Conservation (phyloP, 2,113 vertebrate species). For the Centropus bengalensis region DNA sequence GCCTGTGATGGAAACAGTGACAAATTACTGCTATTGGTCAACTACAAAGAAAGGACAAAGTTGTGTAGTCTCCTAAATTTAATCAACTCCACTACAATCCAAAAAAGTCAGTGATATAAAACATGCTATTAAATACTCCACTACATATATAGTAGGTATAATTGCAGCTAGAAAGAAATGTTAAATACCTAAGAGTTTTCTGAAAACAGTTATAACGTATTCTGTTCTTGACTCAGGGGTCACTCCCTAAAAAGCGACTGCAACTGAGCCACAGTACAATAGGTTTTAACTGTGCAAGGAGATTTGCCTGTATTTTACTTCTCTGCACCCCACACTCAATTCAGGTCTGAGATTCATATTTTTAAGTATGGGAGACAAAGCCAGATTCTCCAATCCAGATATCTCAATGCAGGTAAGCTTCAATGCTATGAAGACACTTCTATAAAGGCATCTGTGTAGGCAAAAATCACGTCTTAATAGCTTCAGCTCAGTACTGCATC, state of each 20-base stretch:
- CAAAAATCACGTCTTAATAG: neutral
- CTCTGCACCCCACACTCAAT: neutral
- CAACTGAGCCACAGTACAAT: neutral
- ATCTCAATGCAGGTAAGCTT: neutral
- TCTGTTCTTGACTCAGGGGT: neutral
- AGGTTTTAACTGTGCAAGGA: neutral
- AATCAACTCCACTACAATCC: neutral
- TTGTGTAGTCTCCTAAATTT: neutral
- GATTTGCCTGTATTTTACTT: neutral
- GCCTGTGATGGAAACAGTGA: conserved; percentile 12
- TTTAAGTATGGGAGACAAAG: neutral
- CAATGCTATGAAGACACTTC: neutral
- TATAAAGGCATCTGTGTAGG: neutral
- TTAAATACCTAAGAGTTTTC: neutral
- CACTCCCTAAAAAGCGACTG: neutral
- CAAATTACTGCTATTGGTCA: conserved; percentile 31
- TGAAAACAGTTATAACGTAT: neutral
- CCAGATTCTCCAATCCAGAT: neutral
- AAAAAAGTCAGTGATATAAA: neutral
- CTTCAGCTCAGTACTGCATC: neutral
- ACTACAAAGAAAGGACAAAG: neutral
- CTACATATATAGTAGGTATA: neutral
- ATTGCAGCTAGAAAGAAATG: neutral
- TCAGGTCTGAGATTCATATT: neutral
- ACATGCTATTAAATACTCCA: neutral